Base-by-base conservation (phyloP, 2,797 vertebrate genomes). In the Onychomys torridus region DNA sequence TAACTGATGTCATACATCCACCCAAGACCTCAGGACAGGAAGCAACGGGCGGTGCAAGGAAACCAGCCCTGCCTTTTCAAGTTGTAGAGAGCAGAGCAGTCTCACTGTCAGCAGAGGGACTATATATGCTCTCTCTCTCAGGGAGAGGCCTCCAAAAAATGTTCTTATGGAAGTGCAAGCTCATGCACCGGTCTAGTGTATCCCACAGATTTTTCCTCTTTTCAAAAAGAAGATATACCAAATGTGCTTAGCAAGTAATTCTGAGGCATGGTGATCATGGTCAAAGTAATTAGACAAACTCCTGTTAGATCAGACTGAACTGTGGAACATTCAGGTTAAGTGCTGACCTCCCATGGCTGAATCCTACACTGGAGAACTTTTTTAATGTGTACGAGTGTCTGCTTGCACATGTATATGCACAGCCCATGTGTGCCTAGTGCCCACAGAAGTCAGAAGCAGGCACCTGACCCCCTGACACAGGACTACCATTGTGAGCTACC, bases 21-120 rank as follows among this genome's bases (percentile, higher is more conserved):
- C 25, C 61, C 11, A 84, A 79, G 32, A 73, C 65, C 34, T 95
- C 77, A 84, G 21, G 71, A 12, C 29, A 91, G 95, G 57, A 83
- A 82, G 90, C 89, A 96, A 86, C 67, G 95, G 95, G 67, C 69
- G 89, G 85, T 55, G 92, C 96, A 93, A 77, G 81, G 37, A 75
- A 79, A 67, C 59, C 77, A 83, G 34, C 73, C 29, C 71, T 73
- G 71, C 37, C 37, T 37, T 69, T n/a, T 27, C 25, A 90, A 73
- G 40, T 69, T 75, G 5, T 32, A 65, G 0, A 84, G 69, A 13
- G 29, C 55, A 89, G 77, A 79, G 49, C 57, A 86, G 83, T 82
- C 73, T 29, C 14, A 8, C 16, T 19, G 46, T 78, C 71, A 87
- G 34, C 87, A 40, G 9, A 92, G 63, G 21, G 63, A 71, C 52